Evolutionary conservation across 2,113 vertebrate species (phyloP).

Genomic region (Chiloscyllium plagiosum): DNA sequence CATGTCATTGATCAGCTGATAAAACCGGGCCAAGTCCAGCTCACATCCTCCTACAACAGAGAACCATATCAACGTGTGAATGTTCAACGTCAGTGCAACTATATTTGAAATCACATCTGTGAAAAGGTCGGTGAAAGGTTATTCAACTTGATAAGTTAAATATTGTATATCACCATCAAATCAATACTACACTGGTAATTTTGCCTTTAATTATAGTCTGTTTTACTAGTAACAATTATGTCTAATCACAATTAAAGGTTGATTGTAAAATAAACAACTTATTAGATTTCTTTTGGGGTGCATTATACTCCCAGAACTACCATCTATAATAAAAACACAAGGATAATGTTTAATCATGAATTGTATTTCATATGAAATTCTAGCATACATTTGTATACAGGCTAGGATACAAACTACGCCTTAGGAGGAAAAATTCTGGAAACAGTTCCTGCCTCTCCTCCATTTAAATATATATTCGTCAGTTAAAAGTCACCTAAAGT

Average conservation of each 20-base stretch:
- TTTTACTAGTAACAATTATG: neutral
- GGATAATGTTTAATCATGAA: neutral
- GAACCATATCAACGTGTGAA: neutral
- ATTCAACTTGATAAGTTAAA: constrained; percentile 17
- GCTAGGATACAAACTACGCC: too few relatives aligned
- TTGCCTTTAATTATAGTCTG: neutral
- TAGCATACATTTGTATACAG: neutral
- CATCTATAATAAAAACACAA: neutral
- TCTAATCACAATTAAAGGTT: neutral
- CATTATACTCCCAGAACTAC: neutral
- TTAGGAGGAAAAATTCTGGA: neutral
- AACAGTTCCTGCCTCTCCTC: neutral
- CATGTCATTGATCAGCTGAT: constrained; percentile 97
- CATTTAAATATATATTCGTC: neutral
- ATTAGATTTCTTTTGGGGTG: neutral
- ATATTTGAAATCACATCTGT: neutral
- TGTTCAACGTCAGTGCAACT: neutral
- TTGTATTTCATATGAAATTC: neutral
- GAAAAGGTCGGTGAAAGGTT: neutral
- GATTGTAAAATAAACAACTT: neutral
- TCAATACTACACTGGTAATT: constrained; percentile 4
- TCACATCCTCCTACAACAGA: constrained; percentile 79
- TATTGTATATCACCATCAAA: neutral
- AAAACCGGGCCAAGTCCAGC: constrained; percentile 95
- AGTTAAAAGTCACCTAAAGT: neutral